phyloP scores from a whole-genome alignment of 1,140 invertebrate genomes.

The Drosophila kepulauana region DNA sequence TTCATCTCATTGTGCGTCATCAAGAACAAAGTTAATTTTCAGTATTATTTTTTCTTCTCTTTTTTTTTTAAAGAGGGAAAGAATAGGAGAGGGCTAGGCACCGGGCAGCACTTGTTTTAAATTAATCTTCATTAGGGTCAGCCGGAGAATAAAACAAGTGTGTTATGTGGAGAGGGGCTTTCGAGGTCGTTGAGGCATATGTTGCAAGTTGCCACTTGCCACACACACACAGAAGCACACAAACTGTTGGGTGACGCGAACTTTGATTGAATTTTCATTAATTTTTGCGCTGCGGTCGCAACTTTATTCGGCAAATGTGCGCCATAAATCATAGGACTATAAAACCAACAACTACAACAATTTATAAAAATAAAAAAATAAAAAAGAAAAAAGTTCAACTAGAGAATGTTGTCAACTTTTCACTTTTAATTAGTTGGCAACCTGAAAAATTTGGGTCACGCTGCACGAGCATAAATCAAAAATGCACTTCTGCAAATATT shows the following conservation, averaged over 20 bases:
- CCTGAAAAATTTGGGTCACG: constrained; percentile 73
- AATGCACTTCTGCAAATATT: constrained; percentile 77
- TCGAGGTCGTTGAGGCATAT: constrained; percentile 41
- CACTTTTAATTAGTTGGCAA: constrained; percentile 79
- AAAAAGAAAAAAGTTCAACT: constrained; percentile 57
- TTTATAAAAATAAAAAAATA: constrained; percentile 2
- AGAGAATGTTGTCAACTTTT: constrained; percentile 80
- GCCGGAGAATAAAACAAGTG: constrained; percentile 49
- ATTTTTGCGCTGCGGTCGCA: constrained; percentile 69
- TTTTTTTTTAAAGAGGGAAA: constrained; percentile 38
- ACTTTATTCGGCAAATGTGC: constrained; percentile 50
- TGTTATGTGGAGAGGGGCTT: neutral
- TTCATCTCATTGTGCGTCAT: constrained; percentile 40
- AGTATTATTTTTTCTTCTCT: constrained; percentile 5
- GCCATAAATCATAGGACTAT: constrained; percentile 68
- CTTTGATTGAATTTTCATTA: constrained; percentile 83
- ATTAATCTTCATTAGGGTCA: constrained; percentile 82
- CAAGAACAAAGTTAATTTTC: constrained; percentile 28
- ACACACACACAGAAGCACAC: neutral
- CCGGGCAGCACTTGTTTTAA: constrained; percentile 61
- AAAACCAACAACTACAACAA: constrained; percentile 7
- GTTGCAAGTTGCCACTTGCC: constrained; percentile 51
- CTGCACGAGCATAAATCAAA: constrained; percentile 69
- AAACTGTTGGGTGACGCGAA: constrained; percentile 38
- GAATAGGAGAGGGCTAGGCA: constrained; percentile 16